These are phyloP conservation scores for Noturus placidus DNA, from an alignment of 2,113 vertebrate genomes.

Conservation along the genomic window DNA sequence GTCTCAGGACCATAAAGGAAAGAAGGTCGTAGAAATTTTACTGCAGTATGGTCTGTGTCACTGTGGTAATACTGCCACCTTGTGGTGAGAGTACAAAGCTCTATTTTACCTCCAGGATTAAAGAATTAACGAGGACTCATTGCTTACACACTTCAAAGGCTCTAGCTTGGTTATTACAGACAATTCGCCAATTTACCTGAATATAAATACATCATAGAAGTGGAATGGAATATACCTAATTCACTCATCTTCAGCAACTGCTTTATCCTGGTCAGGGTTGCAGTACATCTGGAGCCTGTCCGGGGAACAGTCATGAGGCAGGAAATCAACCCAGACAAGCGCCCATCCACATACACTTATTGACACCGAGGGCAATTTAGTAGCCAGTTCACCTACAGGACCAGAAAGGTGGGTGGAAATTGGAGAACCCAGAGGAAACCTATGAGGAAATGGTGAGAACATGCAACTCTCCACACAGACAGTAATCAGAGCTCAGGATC, in stretches of 20 bases:
- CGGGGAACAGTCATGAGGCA: not conserved
- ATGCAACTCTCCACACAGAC: too few relatives aligned
- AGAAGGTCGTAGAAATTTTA: constrained; percentile 63
- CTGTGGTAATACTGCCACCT: constrained; percentile 61
- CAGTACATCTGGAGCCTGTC: not conserved
- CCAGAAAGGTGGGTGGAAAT: not conserved
- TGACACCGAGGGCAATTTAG: not conserved
- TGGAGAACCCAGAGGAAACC: not conserved
- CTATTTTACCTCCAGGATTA: not conserved
- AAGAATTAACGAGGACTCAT: not conserved
- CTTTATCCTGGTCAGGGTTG: not conserved
- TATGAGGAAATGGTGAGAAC: not conserved
- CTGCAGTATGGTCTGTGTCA: constrained; percentile 52
- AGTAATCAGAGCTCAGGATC: not conserved
- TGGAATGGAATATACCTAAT: not conserved
- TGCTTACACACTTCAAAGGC: not conserved
- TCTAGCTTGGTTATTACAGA: too few relatives aligned
- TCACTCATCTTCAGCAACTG: not conserved
- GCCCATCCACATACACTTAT: not conserved
- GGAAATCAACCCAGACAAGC: not conserved
- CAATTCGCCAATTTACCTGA: not conserved
- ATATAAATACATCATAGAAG: not conserved
- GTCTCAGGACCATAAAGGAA: constrained; percentile 48
- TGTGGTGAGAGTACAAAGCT: constrained; percentile 49
- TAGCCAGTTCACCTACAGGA: not conserved